Conservation (phyloP, 2,113 vertebrate species). For the Spea bombifrons region DNA sequence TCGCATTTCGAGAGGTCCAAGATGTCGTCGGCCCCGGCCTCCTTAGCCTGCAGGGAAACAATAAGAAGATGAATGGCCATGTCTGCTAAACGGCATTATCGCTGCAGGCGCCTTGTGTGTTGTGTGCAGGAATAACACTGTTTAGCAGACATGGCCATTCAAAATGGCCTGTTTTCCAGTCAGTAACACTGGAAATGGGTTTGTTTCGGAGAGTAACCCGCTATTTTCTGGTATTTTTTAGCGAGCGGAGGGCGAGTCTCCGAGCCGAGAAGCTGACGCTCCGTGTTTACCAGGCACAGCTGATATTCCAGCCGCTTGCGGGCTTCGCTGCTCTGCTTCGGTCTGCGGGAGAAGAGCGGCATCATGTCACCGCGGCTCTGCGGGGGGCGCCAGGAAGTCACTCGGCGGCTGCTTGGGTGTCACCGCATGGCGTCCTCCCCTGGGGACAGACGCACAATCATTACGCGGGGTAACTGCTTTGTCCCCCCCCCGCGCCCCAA, state of each 20-base stretch:
- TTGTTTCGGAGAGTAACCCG: too few relatives aligned
- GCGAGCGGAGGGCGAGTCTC: too few relatives aligned
- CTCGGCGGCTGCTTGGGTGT: not conserved
- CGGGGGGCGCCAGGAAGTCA: not conserved
- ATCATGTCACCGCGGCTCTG: constrained; percentile 58
- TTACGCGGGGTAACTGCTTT: not conserved
- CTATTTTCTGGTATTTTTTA: too few relatives aligned
- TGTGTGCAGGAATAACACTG: too few relatives aligned
- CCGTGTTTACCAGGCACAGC: constrained; percentile 78
- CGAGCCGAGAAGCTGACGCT: too few relatives aligned
- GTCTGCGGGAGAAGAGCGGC: constrained; percentile 88
- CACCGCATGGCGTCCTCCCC: not conserved
- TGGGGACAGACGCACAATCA: not conserved
- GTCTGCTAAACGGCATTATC: not conserved
- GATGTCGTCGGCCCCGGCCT: constrained; percentile 88
- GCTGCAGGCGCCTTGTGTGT: too few relatives aligned
- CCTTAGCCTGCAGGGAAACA: constrained; percentile 76
- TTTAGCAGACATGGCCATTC: too few relatives aligned
- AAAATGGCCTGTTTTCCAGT: too few relatives aligned
- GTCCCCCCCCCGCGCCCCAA: too few relatives aligned
- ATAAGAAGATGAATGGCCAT: not conserved
- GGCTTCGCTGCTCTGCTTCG: constrained; percentile 82
- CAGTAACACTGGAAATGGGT: too few relatives aligned
- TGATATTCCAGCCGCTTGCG: constrained; percentile 89
- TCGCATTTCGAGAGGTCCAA: constrained; percentile 90